These are phyloP conservation scores for Benitochromis conjunctus DNA, from an alignment of 2,113 vertebrate genomes.

Conservation along the genomic window DNA sequence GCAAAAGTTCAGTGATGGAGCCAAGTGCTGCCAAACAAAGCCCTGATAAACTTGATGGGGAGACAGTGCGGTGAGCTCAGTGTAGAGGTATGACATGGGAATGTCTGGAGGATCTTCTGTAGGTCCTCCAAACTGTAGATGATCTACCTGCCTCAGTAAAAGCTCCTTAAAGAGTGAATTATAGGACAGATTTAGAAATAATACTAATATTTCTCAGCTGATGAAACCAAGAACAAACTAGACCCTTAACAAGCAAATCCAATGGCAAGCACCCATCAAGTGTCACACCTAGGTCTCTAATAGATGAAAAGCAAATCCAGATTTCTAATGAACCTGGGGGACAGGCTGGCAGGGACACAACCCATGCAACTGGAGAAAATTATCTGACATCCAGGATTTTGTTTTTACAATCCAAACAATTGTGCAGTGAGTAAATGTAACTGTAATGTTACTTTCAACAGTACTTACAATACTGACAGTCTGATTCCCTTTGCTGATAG, in stretches of 20 bases:
- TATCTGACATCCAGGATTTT: background rate
- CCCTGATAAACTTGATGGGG: background rate
- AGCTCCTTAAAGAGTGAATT: background rate
- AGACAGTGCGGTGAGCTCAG: background rate
- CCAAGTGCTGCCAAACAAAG: background rate
- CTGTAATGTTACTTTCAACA: conserved; percentile 77
- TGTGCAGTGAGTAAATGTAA: background rate
- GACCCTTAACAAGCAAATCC: background rate
- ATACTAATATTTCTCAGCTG: background rate
- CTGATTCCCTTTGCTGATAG: conserved; percentile 83
- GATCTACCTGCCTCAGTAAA: background rate
- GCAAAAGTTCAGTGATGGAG: background rate
- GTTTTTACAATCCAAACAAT: background rate
- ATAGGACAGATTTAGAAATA: background rate
- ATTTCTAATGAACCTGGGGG: background rate
- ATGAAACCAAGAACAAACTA: background rate
- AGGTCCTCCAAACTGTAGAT: background rate
- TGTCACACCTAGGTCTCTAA: background rate
- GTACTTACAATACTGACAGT: conserved; percentile 83
- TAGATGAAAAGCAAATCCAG: background rate
- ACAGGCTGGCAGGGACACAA: background rate
- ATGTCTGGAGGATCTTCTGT: background rate
- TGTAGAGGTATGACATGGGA: background rate
- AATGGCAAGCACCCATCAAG: background rate
- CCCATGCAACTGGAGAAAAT: background rate